These are phyloP conservation scores for Meriones psammophilus DNA, from an alignment of 2,797 vertebrate species.

Conservation along the genomic window DNA sequence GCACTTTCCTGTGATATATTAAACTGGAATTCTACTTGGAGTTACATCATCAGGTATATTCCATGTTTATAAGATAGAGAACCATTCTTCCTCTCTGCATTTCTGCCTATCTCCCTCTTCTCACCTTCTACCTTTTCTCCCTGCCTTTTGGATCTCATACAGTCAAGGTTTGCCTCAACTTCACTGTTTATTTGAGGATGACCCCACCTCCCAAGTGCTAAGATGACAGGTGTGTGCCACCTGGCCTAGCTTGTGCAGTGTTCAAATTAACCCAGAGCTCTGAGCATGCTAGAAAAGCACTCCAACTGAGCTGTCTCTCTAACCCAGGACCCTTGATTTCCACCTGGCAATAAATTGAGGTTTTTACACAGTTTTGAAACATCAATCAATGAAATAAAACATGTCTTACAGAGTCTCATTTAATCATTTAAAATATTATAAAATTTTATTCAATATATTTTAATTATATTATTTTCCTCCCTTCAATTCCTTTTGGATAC, in stretches of 20 bases:
- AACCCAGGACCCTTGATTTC: background rate
- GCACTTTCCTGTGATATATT: background rate
- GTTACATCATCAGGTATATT: background rate
- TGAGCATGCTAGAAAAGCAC: background rate
- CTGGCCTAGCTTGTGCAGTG: background rate
- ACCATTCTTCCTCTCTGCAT: background rate
- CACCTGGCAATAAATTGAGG: background rate
- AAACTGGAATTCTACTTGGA: constrained; percentile 1
- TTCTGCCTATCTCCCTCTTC: background rate
- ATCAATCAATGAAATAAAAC: constrained; percentile 20
- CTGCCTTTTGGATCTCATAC: background rate
- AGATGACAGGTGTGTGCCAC: background rate
- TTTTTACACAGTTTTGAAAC: constrained; percentile 28
- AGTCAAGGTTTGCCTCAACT: background rate
- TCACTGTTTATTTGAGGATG: background rate
- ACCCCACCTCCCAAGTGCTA: background rate
- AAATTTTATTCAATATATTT: background rate
- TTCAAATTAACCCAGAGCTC: background rate
- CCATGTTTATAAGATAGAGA: constrained; percentile 3
- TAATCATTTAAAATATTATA: background rate
- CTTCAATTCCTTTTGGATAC: background rate
- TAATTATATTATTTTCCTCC: background rate
- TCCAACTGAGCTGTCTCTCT: background rate
- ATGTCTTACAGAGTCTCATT: background rate
- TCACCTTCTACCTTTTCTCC: background rate